Conservation (phyloP, 2,113 vertebrate genomes). For the Nothocercus julius region DNA sequence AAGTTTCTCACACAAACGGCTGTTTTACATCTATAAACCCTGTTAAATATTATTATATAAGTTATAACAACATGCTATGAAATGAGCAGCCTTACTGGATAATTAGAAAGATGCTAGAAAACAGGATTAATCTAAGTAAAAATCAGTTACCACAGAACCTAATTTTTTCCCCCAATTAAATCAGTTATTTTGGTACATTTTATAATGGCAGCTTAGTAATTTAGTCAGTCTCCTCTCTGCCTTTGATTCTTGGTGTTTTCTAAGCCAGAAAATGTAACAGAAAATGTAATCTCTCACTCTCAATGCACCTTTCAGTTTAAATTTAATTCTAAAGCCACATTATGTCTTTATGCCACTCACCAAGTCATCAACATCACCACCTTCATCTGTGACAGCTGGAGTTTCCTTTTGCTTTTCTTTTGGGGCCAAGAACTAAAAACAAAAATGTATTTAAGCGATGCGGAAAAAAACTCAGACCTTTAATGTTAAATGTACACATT, state of each 20-base stretch:
- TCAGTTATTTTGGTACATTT: slow-evolving; percentile 23
- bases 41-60: slow-evolving; percentile 41
- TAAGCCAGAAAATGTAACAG: background rate
- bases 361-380: slow-evolving; percentile 93
- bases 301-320: background rate
- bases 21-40: slow-evolving; percentile 28
- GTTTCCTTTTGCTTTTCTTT: slow-evolving; percentile 77
- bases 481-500: no score
- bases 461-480: background rate
- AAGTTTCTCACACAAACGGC: slow-evolving; percentile 54
- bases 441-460: background rate
- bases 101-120: slow-evolving; percentile 1
- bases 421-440: slow-evolving; percentile 83
- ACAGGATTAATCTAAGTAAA: slow-evolving; percentile 26
- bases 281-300: background rate
- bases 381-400: slow-evolving; percentile 73
- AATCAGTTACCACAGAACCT: background rate
- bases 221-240: background rate
- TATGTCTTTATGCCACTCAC: slow-evolving; percentile 72
- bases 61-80: slow-evolving; percentile 29
- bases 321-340: background rate
- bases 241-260: background rate
- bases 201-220: slow-evolving; percentile 25
- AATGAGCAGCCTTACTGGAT: background rate
- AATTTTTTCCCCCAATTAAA: slow-evolving; percentile 37